phyloP scores from a whole-genome alignment of 2,113 vertebrate species.

The Protobothrops mucrosquamatus region DNA sequence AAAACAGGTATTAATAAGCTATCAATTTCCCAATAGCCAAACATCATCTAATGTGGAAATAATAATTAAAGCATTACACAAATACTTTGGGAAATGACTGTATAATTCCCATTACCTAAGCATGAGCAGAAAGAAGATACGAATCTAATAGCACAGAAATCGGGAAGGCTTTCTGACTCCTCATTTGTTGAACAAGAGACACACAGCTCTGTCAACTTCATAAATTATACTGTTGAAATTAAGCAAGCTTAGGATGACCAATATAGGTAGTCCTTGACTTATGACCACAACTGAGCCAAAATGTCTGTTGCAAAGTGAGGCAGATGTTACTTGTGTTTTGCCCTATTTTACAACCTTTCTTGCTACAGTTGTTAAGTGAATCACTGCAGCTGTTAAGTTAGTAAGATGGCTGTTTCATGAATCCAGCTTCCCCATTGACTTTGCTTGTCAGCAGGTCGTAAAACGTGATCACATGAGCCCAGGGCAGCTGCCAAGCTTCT shows the following conservation, averaged over 20 bases:
- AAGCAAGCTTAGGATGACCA: neutral
- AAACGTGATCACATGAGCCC: too few species aligned
- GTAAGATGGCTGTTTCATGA: too few species aligned
- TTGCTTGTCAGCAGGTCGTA: too few species aligned
- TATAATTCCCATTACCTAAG: neutral
- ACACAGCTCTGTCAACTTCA: neutral
- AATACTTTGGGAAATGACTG: neutral
- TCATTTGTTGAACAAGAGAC: neutral
- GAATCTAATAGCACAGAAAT: neutral
- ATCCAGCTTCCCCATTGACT: too few species aligned
- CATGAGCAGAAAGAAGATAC: neutral
- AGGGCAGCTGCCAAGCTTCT: too few species aligned
- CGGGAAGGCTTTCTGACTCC: neutral
- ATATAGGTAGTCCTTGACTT: neutral
- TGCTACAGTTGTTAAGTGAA: too few species aligned
- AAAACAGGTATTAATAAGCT: slow-evolving; percentile 3
- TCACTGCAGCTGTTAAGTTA: too few species aligned
- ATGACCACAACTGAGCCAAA: neutral
- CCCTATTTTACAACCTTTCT: too few species aligned
- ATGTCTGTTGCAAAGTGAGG: neutral
- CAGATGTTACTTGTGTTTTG: neutral
- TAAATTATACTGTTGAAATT: neutral
- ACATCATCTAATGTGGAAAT: neutral
- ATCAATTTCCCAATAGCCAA: neutral
- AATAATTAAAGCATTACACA: neutral